These are phyloP conservation scores for Machimus atricapillus DNA, from an alignment of 2,888 invertebrate species.

Conservation along the genomic window DNA sequence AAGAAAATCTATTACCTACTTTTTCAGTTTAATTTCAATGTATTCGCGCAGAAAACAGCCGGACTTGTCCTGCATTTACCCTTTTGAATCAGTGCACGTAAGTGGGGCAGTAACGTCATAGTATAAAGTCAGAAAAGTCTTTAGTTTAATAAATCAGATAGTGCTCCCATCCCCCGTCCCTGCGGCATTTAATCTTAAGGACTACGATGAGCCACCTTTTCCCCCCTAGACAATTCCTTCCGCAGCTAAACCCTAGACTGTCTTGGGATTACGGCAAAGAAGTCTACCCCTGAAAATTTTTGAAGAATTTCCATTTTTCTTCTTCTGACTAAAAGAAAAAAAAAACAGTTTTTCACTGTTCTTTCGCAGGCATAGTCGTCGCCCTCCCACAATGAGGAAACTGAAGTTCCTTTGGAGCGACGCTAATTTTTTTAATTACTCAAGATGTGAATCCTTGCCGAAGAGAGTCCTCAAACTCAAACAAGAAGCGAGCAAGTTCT, in stretches of 20 bases:
- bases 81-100: neutral
- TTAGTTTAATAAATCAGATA: neutral
- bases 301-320: neutral
- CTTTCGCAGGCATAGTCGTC: neutral
- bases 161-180: neutral
- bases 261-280: neutral
- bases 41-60: neutral
- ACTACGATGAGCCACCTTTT: neutral
- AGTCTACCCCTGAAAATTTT: neutral
- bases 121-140: neutral
- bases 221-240: neutral
- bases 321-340: neutral
- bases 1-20: neutral
- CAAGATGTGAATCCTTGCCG: neutral
- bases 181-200: neutral
- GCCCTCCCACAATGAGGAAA: neutral
- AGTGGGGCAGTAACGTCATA: neutral
- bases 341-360: neutral
- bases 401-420: neutral
- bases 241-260: neutral
- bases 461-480: neutral
- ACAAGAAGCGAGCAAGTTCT: neutral
- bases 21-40: neutral
- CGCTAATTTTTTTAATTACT: conserved; percentile 20
- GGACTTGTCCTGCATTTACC: neutral